These are phyloP conservation scores for Rhabditoides inermis DNA, from an alignment of 2,888 invertebrate genomes.

Conservation along the genomic window DNA sequence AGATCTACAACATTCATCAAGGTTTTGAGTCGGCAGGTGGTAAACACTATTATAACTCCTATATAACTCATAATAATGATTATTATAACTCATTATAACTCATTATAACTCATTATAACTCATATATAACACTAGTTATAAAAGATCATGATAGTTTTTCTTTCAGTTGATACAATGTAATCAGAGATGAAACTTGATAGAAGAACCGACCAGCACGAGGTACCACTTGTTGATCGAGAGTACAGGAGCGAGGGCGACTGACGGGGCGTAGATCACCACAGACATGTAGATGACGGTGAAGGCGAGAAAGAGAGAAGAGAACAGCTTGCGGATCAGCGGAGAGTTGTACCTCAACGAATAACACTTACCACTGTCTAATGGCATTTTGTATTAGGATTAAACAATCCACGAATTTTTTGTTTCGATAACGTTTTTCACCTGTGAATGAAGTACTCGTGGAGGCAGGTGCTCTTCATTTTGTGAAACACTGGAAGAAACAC, in stretches of 20 bases:
- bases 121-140: too few relatives aligned
- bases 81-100: too few relatives aligned
- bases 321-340: conserved; percentile 27
- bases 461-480: conserved; percentile 40
- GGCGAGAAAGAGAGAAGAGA: conserved; percentile 33
- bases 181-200: too few relatives aligned
- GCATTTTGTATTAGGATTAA: background rate
- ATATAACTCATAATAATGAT: too few relatives aligned
- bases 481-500: conserved; percentile 45
- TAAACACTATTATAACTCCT: too few relatives aligned
- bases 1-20: conserved; percentile 19
- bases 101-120: too few relatives aligned
- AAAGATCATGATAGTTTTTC: too few relatives aligned
- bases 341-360: conserved; percentile 33
- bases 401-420: background rate
- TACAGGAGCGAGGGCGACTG: conserved; percentile 37
- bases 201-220: conserved; percentile 34
- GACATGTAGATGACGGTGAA: conserved; percentile 40
- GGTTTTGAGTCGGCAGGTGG: too few relatives aligned
- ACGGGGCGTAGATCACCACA: conserved; percentile 41
- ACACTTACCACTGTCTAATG: background rate
- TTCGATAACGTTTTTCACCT: conserved; percentile 12
- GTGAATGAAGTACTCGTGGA: conserved; percentile 43
- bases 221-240: conserved; percentile 28
- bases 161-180: too few relatives aligned